These are phyloP conservation scores for Lordiphosa mommai DNA, from an alignment of 1,140 invertebrate genomes.

Conservation along the genomic window DNA sequence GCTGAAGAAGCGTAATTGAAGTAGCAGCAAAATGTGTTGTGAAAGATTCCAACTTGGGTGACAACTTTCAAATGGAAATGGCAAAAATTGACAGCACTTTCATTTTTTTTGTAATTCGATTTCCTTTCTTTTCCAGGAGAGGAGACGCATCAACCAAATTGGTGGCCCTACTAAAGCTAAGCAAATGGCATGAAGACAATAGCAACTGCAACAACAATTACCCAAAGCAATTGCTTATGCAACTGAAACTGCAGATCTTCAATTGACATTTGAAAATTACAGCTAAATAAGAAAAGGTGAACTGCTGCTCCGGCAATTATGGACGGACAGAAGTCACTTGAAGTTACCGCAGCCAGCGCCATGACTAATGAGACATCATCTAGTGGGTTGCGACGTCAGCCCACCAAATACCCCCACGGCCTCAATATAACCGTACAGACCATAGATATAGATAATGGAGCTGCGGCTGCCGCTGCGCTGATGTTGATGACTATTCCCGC, in stretches of 20 bases:
- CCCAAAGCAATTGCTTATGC: conserved; percentile 31
- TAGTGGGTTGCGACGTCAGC: conserved; percentile 55
- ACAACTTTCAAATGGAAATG: conserved; percentile 67
- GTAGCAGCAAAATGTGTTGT: conserved; percentile 31
- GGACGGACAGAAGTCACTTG: conserved; percentile 47
- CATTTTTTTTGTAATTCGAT: conserved; percentile 67
- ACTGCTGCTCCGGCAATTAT: conserved; percentile 33
- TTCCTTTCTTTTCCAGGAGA: conserved; percentile 51
- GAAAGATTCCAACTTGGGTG: conserved; percentile 40
- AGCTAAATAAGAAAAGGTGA: conserved; percentile 26
- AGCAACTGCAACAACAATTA: conserved; percentile 69
- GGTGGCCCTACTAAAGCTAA: conserved; percentile 27
- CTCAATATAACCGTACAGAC: conserved; percentile 70
- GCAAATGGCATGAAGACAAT: conserved; percentile 55
- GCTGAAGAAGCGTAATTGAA: conserved; percentile 56
- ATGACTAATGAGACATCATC: conserved; percentile 38
- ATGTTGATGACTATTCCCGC: conserved; percentile 51
- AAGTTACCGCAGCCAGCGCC: conserved; percentile 28
- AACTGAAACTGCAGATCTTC: conserved; percentile 27
- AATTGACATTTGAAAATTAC: conserved; percentile 16
- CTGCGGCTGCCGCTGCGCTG: not conserved
- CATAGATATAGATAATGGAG: conserved; percentile 25
- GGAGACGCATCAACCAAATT: conserved; percentile 13
- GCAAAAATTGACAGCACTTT: conserved; percentile 60
- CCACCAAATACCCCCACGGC: conserved; percentile 73